These are phyloP conservation scores for Ochlodes sylvanus DNA, from an alignment of 2,888 invertebrate genomes.

Conservation along the genomic window DNA sequence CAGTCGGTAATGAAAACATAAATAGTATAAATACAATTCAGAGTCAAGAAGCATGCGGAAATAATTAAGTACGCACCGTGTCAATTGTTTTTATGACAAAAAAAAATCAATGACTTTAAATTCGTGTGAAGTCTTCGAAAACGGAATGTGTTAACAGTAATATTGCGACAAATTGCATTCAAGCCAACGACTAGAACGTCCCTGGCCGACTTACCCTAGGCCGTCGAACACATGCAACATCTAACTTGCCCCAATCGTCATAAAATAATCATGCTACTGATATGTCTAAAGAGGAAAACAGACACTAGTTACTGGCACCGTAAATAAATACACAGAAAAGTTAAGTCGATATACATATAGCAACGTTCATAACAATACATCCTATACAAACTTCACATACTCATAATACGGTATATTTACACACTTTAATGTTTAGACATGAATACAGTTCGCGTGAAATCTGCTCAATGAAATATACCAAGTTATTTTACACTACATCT, in stretches of 20 bases:
- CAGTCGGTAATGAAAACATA: neutral
- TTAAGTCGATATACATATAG: conserved; percentile 54
- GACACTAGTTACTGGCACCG: conserved; percentile 54
- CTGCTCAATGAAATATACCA: conserved; percentile 51
- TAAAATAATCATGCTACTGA: conserved; percentile 44
- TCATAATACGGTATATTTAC: conserved; percentile 69
- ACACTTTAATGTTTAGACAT: conserved; percentile 56
- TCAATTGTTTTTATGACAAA: conserved; percentile 16
- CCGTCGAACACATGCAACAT: conserved; percentile 25
- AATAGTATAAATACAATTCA: neutral
- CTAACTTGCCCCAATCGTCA: conserved; percentile 19
- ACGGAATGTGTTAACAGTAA: conserved; percentile 57
- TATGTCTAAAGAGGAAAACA: conserved; percentile 49
- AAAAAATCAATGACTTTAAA: conserved; percentile 32
- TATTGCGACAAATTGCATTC: conserved; percentile 35
- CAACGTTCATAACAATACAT: conserved; percentile 68
- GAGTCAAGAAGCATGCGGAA: conserved; percentile 12
- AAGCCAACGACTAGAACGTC: conserved; percentile 30
- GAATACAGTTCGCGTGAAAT: conserved; percentile 38
- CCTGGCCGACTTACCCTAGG: conserved; percentile 22
- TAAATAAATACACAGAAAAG: conserved; percentile 55
- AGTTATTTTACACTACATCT: neutral
- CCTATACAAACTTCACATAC: conserved; percentile 72
- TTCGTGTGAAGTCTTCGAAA: conserved; percentile 47
- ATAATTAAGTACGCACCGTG: conserved; percentile 52